Evolutionary conservation across 2,113 vertebrate species (phyloP), one percentile per base, ranked within the genome.

Genomic region (Fregata magnificens): DNA sequence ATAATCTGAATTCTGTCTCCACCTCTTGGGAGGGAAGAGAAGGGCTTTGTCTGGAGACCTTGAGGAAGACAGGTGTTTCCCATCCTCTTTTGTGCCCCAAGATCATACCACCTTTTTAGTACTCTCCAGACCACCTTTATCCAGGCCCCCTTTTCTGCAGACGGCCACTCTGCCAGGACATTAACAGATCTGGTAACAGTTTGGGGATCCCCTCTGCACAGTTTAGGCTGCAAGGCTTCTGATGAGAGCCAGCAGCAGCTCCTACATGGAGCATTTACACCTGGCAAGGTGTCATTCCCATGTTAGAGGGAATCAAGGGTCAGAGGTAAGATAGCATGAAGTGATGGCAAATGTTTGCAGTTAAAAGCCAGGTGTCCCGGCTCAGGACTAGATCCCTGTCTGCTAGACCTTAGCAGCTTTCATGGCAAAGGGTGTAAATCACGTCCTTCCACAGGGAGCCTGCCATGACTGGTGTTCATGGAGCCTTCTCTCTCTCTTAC

Each of bases 391-490:
- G 18, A 18, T 28, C 25, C 2, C 2, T 10, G 29, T 22, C 76
- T 85, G 50, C 65, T 61, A n/a, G 24, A 74, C 55, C 55, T 67
- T 11, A 29, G 53, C 42, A n/a, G 21, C 49, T 77, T 55, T 45
- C 49, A 10, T 7, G 45, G 49, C 59, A 87, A 32, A 52, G 59
- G 56, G 26, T 78, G 24, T 70, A 58, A 69, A 80, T 47, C 49
- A 5, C 0, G 0, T 29, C 55, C 76, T 70, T 49, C 61, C 66
- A 28, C 0, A 5, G 28, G 61, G 10, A 76, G 16, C 28, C 74
- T 73, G 6, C 45, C 1, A 0, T 12, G 19, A 50, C 20, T 10
- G 20, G 53, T 32, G 38, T 53, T 69, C 65, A 3, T 3, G 4
- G 50, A 86, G 40, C 67, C 59, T 82, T 76, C 45, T 74, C 56